Conservation (phyloP, 2,113 vertebrate species). For the Balaeniceps rex region DNA sequence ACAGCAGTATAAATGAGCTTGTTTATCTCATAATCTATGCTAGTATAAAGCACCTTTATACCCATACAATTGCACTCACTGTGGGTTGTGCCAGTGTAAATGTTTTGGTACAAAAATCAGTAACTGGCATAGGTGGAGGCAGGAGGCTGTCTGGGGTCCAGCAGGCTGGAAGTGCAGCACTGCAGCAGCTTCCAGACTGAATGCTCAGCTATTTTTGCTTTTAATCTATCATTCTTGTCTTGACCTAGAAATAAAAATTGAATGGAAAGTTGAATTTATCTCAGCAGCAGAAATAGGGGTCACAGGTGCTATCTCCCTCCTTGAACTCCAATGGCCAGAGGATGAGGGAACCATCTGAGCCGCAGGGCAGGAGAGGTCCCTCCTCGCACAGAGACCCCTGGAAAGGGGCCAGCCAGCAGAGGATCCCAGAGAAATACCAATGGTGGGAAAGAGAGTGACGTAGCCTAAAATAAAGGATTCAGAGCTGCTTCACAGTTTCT, state of each 20-base stretch:
- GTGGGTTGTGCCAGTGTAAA: slow-evolving; percentile 24
- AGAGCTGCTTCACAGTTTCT: not conserved
- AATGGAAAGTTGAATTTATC: not conserved
- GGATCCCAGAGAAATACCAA: accelerated
- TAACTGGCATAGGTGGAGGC: not conserved
- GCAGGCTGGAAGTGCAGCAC: not conserved
- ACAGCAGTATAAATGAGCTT: not conserved
- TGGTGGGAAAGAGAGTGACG: not conserved
- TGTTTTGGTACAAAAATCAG: slow-evolving; percentile 30
- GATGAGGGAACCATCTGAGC: not conserved
- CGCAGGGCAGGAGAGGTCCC: accelerated
- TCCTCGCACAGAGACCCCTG: not conserved
- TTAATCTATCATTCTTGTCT: not conserved
- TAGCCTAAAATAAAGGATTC: not conserved
- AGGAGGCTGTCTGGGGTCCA: not conserved
- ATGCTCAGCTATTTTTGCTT: not conserved
- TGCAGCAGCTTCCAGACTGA: not conserved
- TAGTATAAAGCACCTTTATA: slow-evolving; percentile 38
- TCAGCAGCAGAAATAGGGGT: not conserved
- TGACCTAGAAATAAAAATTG: slow-evolving; percentile 26
- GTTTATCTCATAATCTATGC: slow-evolving; percentile 28
- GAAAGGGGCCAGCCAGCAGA: not conserved
- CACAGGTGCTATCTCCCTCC: not conserved
- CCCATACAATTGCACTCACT: not conserved
- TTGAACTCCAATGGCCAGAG: not conserved